Evolutionary conservation across 2,888 invertebrate species (phyloP).

Genomic region (Oligia strigilis): DNA sequence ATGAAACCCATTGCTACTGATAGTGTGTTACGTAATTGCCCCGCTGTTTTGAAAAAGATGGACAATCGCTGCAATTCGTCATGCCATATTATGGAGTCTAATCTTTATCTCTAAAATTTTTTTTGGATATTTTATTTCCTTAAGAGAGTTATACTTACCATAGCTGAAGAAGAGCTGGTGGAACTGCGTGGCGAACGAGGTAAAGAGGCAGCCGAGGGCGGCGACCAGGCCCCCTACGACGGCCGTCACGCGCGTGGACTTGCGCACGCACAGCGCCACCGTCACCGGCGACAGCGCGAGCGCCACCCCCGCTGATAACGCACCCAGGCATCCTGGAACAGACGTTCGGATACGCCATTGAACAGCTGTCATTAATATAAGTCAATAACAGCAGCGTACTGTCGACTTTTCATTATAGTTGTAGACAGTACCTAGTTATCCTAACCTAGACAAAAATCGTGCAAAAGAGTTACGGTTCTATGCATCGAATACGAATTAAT

Average conservation of each 20-base stretch:
- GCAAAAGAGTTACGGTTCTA: not conserved
- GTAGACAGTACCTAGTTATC: not conserved
- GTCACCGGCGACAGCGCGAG: constrained; percentile 95
- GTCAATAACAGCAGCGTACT: not conserved
- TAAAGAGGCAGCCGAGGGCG: constrained; percentile 96
- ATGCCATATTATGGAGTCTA: not conserved
- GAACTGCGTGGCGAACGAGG: constrained; percentile 96
- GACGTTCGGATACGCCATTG: constrained; percentile 22
- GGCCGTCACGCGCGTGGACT: constrained; percentile 96
- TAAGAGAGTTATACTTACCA: constrained; percentile 74
- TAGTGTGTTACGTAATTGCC: too few relatives aligned
- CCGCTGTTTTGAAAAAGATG: not conserved
- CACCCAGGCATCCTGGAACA: constrained; percentile 95
- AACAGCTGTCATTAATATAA: not conserved
- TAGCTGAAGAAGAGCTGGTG: constrained; percentile 97
- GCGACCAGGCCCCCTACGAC: constrained; percentile 96
- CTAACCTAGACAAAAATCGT: not conserved
- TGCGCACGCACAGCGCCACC: constrained; percentile 95
- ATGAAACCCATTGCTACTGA: too few relatives aligned
- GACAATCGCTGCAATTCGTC: not conserved
- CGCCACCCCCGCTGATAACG: constrained; percentile 94
- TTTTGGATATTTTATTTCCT: not conserved
- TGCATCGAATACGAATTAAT: not conserved
- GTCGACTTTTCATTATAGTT: not conserved
- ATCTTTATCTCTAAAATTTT: not conserved